Conservation (phyloP, 2,888 invertebrate species). For the Penaeus monodon region DNA sequence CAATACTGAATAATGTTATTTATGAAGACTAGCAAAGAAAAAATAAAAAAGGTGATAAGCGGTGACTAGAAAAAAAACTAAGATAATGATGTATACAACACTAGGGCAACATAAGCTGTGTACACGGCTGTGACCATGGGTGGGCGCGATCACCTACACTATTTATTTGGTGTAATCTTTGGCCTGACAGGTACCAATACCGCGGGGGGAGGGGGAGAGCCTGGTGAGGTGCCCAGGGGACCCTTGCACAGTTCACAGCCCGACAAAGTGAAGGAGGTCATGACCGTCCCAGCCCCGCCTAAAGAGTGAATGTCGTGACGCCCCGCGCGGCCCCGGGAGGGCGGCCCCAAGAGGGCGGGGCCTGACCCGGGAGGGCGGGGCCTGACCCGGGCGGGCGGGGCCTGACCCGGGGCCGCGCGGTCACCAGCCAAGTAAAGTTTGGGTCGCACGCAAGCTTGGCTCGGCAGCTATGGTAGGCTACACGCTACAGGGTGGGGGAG, state of each 20-base stretch:
- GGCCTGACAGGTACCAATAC: conserved; percentile 53
- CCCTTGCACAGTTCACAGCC: conserved; percentile 19
- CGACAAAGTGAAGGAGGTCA: conserved; percentile 29
- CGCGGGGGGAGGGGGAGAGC: conserved; percentile 23
- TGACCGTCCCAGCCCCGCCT: conserved; percentile 35
- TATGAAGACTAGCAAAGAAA: conserved; percentile 56
- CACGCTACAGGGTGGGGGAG: conserved; percentile 17
- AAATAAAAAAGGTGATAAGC: conserved; percentile 51
- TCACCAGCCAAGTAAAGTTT: conserved; percentile 55
- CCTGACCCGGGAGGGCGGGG: conserved; percentile 7
- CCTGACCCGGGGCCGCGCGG: conserved; percentile 12
- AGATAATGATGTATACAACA: conserved; percentile 39
- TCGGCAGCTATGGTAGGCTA: conserved; percentile 40
- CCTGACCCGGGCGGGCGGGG: background rate
- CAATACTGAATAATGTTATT: conserved; percentile 50
- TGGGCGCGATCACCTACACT: conserved; percentile 25
- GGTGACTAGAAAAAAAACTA: conserved; percentile 59
- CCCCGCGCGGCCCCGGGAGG: background rate
- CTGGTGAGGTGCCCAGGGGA: conserved; percentile 11
- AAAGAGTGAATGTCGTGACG: conserved; percentile 3
- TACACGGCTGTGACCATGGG: conserved; percentile 29
- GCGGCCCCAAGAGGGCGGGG: background rate
- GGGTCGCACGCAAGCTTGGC: conserved; percentile 52
- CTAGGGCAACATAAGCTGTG: conserved; percentile 28
- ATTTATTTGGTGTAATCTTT: conserved; percentile 54